phyloP scores from a whole-genome alignment of 2,797 vertebrate species.

The Coranthus polyacanthus region DNA sequence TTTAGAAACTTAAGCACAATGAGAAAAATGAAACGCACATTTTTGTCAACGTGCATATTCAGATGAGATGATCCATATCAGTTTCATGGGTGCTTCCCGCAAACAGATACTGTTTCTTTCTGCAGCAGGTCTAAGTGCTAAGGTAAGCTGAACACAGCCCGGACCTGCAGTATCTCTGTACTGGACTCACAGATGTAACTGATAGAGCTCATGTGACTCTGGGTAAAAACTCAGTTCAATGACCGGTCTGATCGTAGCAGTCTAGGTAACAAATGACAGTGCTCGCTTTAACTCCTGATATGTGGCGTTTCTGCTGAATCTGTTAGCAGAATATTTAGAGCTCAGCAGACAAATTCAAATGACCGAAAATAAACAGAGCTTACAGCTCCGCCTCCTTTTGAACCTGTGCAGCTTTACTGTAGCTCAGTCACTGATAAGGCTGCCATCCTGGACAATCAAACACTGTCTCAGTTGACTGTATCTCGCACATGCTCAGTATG shows the following conservation, averaged over 20 bases:
- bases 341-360: background rate
- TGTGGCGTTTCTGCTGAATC: background rate
- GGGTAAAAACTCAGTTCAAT: too few species aligned
- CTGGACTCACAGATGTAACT: background rate
- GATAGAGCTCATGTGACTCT: conserved; percentile 19
- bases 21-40: too few species aligned
- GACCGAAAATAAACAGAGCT: background rate
- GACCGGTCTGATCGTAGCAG: too few species aligned
- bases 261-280: background rate
- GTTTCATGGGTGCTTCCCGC: too few species aligned
- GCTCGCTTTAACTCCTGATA: background rate
- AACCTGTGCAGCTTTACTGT: too few species aligned
- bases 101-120: conserved; percentile 9
- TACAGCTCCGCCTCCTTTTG: too few species aligned
- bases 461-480: background rate
- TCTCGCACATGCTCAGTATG: conserved; percentile 7
- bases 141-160: background rate
- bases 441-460: too few species aligned
- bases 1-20: too few species aligned
- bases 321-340: conserved; percentile 1
- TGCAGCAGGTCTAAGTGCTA: background rate
- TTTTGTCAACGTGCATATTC: conserved; percentile 17
- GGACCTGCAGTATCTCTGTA: background rate
- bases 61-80: background rate
- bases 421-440: too few species aligned